These are phyloP conservation scores for Tachina lurida DNA, from an alignment of 2,888 invertebrate genomes.

Conservation along the genomic window DNA sequence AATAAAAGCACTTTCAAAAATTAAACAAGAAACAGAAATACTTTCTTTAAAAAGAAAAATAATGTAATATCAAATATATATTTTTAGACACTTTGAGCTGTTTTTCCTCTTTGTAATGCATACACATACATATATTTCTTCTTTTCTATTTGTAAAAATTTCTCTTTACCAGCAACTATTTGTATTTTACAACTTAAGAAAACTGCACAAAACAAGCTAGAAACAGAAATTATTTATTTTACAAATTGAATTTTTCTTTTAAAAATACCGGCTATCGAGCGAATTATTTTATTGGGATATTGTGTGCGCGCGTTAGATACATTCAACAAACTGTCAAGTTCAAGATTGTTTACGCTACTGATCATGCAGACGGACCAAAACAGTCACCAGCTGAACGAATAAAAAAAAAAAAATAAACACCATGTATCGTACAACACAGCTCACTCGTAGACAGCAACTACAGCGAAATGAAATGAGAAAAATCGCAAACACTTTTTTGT, in stretches of 20 bases:
- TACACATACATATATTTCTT: not conserved
- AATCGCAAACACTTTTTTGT: not conserved
- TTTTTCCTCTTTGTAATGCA: conserved; percentile 1
- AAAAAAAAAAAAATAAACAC: too few relatives aligned
- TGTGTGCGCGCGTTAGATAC: conserved; percentile 52
- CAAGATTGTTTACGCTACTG: conserved; percentile 71
- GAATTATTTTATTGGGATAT: conserved; percentile 12
- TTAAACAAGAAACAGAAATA: not conserved
- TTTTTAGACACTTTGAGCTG: conserved; percentile 50
- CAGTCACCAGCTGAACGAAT: conserved; percentile 41
- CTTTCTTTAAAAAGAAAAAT: not conserved
- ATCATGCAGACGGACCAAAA: conserved; percentile 58
- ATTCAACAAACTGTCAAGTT: conserved; percentile 69
- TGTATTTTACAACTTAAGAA: conserved; percentile 51
- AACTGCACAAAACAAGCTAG: conserved; percentile 44
- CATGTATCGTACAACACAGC: not conserved
- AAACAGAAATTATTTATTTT: conserved; percentile 29
- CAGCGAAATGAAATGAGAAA: not conserved
- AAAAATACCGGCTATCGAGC: conserved; percentile 53
- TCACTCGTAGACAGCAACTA: conserved; percentile 3
- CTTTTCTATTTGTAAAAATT: conserved; percentile 21
- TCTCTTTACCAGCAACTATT: conserved; percentile 47
- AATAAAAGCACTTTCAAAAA: not conserved
- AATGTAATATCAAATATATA: conserved; percentile 1
- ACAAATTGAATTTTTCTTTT: conserved; percentile 7